Conservation (phyloP, 2,888 invertebrate genomes). For the Plagodis pulveraria region DNA sequence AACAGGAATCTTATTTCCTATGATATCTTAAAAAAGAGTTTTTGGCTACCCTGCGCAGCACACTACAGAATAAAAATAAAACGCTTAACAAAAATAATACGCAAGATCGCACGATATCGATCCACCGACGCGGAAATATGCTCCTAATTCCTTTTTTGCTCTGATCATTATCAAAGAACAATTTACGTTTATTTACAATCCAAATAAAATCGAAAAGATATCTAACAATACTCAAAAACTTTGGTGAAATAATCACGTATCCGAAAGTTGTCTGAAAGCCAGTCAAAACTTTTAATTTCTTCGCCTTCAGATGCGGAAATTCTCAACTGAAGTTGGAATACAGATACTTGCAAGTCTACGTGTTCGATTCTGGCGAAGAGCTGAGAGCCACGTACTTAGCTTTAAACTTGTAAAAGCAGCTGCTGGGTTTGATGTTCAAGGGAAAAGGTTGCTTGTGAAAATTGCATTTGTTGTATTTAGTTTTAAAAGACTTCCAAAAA, state of each 20-base stretch:
- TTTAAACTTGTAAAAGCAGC: constrained; percentile 10
- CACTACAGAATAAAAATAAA: too few species aligned
- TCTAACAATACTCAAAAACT: constrained; percentile 18
- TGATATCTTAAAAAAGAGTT: too few species aligned
- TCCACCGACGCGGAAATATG: too few species aligned
- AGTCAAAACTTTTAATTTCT: constrained; percentile 29
- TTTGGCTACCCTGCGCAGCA: too few species aligned
- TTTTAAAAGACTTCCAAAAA: too few species aligned
- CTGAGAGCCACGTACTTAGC: constrained; percentile 16
- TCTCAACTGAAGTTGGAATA: constrained; percentile 10
- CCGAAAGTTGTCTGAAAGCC: constrained; percentile 19
- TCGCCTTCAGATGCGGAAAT: constrained; percentile 15
- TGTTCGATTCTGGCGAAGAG: constrained; percentile 15
- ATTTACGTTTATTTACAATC: too few species aligned
- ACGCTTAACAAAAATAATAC: too few species aligned
- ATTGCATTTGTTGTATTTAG: too few species aligned
- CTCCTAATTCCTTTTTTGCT: too few species aligned
- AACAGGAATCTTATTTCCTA: too few species aligned
- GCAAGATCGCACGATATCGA: too few species aligned
- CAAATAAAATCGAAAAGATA: neutral
- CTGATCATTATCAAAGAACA: too few species aligned
- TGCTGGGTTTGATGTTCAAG: neutral
- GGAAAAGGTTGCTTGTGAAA: neutral
- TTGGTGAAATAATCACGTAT: constrained; percentile 21
- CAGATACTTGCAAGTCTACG: constrained; percentile 21